A percentile compares a stretch with the other conserved stretches of the same genome.
These are phyloP conservation scores for Scaptomyza polygonia DNA, from an alignment of 2,888 invertebrate species.

Conservation along the genomic window DNA sequence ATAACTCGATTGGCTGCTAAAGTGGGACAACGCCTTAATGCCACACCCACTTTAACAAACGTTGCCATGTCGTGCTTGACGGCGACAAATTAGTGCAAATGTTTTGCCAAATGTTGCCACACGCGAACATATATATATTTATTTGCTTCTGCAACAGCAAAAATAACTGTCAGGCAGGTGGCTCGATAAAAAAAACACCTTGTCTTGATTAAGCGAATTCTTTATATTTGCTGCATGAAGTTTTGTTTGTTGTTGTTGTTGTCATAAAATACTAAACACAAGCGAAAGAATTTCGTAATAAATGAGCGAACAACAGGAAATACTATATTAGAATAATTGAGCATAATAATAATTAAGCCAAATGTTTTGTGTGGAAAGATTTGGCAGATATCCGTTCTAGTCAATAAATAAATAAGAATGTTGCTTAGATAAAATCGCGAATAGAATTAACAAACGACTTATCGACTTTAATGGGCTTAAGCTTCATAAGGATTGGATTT, in stretches of 20 bases:
- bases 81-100: slow-evolving; percentile 67
- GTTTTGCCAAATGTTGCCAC: slow-evolving; percentile 39
- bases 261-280: slow-evolving; percentile 25
- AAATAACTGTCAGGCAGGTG: slow-evolving; percentile 36
- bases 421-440: too few relatives aligned
- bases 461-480: too few relatives aligned
- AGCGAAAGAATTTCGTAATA: slow-evolving; percentile 12
- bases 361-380: too few relatives aligned
- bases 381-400: too few relatives aligned
- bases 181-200: slow-evolving; percentile 56
- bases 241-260: background rate
- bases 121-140: slow-evolving; percentile 28
- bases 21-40: background rate
- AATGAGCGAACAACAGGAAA: slow-evolving; percentile 3
- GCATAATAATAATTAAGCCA: background rate
- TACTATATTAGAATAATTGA: too few relatives aligned
- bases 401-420: too few relatives aligned
- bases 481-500: too few relatives aligned
- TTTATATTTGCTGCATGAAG: slow-evolving; percentile 1
- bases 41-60: background rate
- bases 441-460: too few relatives aligned
- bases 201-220: slow-evolving; percentile 44
- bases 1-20: background rate
- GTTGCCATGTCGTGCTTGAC: slow-evolving; percentile 47
- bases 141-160: background rate